Conservation (phyloP, 2,113 vertebrate genomes). For the Zosterops borbonicus region DNA sequence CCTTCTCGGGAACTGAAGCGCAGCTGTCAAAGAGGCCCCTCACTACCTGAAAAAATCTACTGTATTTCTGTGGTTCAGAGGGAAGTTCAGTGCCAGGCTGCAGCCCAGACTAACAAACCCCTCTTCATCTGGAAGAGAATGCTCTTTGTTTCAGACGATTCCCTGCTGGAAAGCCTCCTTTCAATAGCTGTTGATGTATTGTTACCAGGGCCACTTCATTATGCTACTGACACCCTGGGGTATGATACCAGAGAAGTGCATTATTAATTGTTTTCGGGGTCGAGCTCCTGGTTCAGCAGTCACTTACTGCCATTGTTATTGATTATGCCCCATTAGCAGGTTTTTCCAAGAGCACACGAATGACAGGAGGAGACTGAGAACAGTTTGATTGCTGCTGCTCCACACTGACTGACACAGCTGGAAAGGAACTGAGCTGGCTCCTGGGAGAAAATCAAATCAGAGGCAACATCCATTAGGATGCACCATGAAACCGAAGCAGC, state of each 20-base stretch:
- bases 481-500: neutral
- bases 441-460: neutral
- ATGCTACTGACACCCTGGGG: neutral
- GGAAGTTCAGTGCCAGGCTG: slow-evolving; percentile 19
- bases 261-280: slow-evolving; percentile 36
- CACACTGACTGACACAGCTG: neutral
- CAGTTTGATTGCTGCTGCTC: neutral
- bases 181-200: neutral
- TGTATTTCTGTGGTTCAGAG: neutral
- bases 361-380: neutral
- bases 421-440: neutral
- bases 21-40: slow-evolving; percentile 19
- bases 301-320: slow-evolving; percentile 22
- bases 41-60: slow-evolving; percentile 42
- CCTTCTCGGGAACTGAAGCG: neutral
- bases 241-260: slow-evolving; percentile 1
- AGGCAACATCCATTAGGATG: neutral
- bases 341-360: neutral
- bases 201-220: slow-evolving; percentile 3
- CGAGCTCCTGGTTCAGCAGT: slow-evolving; percentile 7
- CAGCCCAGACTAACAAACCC: neutral
- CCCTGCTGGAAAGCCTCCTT: slow-evolving; percentile 27
- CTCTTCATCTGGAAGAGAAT: neutral
- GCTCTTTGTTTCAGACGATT: neutral
- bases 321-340: neutral